Base-by-base conservation (phyloP, 2,888 invertebrate species). In the Eupeodes latifasciatus region DNA sequence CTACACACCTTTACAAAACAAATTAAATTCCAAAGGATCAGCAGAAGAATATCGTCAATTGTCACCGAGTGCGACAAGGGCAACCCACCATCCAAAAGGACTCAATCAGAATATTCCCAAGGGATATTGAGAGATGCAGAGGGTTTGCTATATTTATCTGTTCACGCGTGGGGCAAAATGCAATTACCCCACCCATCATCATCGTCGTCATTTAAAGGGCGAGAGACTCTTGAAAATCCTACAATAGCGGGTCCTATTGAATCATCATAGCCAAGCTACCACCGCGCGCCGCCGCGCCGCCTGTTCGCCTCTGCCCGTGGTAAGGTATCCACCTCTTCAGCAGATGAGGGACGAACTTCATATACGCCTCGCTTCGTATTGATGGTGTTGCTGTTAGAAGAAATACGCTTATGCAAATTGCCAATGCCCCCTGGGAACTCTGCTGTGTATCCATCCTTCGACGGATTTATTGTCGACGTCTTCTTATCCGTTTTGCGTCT, bases 1-100 rank as follows among this genome's bases (percentile, higher is more conserved):
- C 61, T 47, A 49, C 36, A 59, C 55, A 55, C 11, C 11, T 47
- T 47, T 36, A 69, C 61, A 66, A 74, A 87, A 85, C 74, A 85
- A 85, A 85, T 88, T 88, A 71, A 88, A 88, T 88, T 88, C 75
- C 69, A 88, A 81, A 81, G 85, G 81, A 85, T 88, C 88, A 85
- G 78, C 85, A 75, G 85, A 85, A 78, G 85, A 85, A 88, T 88
- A 74, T 80, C 67, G 84, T 85, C 81, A 88, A 88, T 88, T 88
- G 88, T 88, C 85, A 81, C 66, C 69, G 80, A 53, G 55, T 53
- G 69, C 40, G 67, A 19, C 59, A 62, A 16, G 53, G 57, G 62
- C 64, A 64, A 80, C 44, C 57, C 47, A 44, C 36, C 61, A 57
- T 44, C 55, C 44, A 55, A 85, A 74, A 77, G 71, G 34, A 84